Base-by-base conservation (phyloP, 2,888 invertebrate genomes). In the Silvanus unidentatus region DNA sequence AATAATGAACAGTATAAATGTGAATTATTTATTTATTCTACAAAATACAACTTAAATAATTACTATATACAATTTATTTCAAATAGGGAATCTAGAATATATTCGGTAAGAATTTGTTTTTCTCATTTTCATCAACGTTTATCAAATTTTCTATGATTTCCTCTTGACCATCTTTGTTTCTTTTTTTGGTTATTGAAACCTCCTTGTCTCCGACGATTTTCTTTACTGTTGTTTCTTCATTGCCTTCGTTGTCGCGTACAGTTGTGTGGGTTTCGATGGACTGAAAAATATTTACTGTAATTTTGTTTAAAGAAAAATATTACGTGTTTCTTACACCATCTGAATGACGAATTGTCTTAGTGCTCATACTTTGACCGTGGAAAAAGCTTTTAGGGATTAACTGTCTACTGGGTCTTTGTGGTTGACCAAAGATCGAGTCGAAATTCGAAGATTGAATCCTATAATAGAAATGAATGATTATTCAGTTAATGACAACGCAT, bases 141-240 rank as follows among this genome's bases (percentile, higher is more conserved):
- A 64, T 47, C 41, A 66, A 60, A 53, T 65, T 62, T 56, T 70
- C 67, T 10, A 55, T 56, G 9, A 59, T 52, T 53, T 66, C 68
- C 48, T 67, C 62, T 39, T 61, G 59, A 2, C 71, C 71, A 52
- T 62, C 50, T 49, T 59, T 65, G 46, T 66, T 63, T 14, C 73
- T 76, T 39, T 77, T 66, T 16, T 74, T 79, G 14, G 75, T 78
- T 16, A 68, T 42, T 9, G 60, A 68, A 46, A 70, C 65, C 55
- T 71, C 68, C 55, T 68, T 65, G 49, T 69, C 64, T 1, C 65
- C 69, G 8, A 62, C 43, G 58, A 54, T 60, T 30, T 52, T 53
- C 2, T 77, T 78, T 27, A 80, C 65, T n/a, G 75, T 78, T 9
- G 76, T 79, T 55, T 79, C 77, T 53, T 76, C 74, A 55, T 78